Evolutionary conservation across 2,888 invertebrate genomes (phyloP), one percentile per base, ranked within the genome.

Genomic region (Gastrophysa polygoni): DNA sequence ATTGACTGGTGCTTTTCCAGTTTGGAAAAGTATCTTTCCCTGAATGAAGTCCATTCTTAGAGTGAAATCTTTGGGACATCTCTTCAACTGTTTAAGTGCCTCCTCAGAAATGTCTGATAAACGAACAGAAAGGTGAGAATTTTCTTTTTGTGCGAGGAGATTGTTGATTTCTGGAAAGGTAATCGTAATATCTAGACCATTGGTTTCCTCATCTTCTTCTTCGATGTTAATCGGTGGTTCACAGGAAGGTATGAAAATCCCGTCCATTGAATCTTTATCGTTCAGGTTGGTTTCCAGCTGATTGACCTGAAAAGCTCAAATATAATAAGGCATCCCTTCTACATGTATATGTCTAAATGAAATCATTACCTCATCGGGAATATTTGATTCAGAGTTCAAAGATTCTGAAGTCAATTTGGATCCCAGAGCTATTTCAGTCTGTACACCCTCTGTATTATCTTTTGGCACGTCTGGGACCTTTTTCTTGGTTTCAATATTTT

Each of bases 51-150:
- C 69, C 72, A 72, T 70, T 14, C 63, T 63, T 38, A 70, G 55
- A 1, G 69, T 72, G 49, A 70, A 72, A 21, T 72, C 69, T 57
- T 72, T 72, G 11, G 72, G 72, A 43, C 72, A 72, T 43, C 70
- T 61, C 49, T 69, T 72, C 20, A 72, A 57, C 17, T 65, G 52
- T 18, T 64, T 66, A 6, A 70, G 49, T 4, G 70, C 69, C 51
- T 70, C 71, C 8, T 64, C 68, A 14, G 71, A 71, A 17, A 71
- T 67, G 51, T 68, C 68, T 7, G 71, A 69, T n/a, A 71, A 51
- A 20, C 68, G 61, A 0, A 69, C 63, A 11, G 69, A 64, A 7
- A 69, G 28, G 55, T 67, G 66, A 1, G 71, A 71, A 24, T 59
- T 63, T 7, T 47, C 58, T 18, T 65, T 46, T 8, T 63, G 47